These are phyloP conservation scores for Limnephilus rhombicus DNA, from an alignment of 2,888 invertebrate species.

Conservation along the genomic window DNA sequence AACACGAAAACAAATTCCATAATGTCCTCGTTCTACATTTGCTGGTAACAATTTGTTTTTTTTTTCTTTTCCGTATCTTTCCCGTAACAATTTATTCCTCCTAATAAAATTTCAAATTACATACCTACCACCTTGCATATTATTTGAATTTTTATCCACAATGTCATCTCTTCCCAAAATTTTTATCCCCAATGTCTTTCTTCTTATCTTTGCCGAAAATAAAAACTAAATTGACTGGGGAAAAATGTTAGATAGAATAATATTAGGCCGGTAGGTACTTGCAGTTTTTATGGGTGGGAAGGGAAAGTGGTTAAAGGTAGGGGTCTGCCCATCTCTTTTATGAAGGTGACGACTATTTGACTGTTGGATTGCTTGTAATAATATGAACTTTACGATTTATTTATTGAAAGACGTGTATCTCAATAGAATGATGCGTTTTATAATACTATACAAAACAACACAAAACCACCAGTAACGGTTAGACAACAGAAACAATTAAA, in stretches of 20 bases:
- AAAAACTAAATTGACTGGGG: conserved; percentile 44
- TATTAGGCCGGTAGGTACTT: not conserved
- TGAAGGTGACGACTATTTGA: not conserved
- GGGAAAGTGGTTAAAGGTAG: not conserved
- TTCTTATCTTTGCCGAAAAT: conserved; percentile 29
- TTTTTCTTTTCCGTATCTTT: conserved; percentile 28
- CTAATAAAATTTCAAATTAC: conserved; percentile 44
- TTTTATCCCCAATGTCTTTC: too few species aligned
- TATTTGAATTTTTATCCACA: conserved; percentile 4
- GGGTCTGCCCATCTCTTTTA: not conserved
- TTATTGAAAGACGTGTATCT: too few species aligned
- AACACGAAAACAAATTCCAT: not conserved
- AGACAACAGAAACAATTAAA: too few species aligned
- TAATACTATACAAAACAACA: too few species aligned
- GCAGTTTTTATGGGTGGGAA: not conserved
- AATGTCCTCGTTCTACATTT: not conserved
- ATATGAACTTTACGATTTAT: too few species aligned
- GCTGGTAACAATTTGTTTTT: not conserved
- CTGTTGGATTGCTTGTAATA: too few species aligned
- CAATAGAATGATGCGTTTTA: too few species aligned
- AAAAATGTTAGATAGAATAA: conserved; percentile 40
- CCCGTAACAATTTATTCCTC: conserved; percentile 24
- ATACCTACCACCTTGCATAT: conserved; percentile 19
- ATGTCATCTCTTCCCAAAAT: conserved; percentile 39
- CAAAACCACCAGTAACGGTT: too few species aligned